Conservation (phyloP, 1,140 invertebrate genomes). For the Papilio polyxenes region DNA sequence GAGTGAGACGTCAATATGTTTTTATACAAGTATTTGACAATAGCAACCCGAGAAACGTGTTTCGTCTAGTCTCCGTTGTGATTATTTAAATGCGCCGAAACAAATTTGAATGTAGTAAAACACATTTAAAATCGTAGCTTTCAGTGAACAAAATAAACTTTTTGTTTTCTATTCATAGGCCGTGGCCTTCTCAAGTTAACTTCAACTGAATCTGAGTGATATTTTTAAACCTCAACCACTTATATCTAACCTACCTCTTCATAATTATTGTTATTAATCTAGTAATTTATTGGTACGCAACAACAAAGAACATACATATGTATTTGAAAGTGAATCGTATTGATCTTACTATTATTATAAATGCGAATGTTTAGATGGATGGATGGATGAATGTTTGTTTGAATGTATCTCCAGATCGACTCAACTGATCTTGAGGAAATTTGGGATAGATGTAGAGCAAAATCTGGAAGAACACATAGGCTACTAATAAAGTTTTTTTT, state of each 20-base stretch:
- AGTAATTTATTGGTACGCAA: not conserved
- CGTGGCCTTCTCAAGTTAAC: conserved; percentile 27
- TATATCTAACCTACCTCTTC: not conserved
- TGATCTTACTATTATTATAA: too few species aligned
- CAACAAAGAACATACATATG: not conserved
- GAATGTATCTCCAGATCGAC: too few species aligned
- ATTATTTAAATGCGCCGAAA: conserved; percentile 26
- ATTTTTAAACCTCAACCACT: not conserved
- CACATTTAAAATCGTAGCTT: conserved; percentile 7
- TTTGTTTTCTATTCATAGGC: conserved; percentile 27
- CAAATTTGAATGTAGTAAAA: conserved; percentile 27
- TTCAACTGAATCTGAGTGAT: not conserved
- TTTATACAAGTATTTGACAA: not conserved
- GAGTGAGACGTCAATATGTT: not conserved
- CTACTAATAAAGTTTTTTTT: too few species aligned
- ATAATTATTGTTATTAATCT: not conserved
- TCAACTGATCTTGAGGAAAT: too few species aligned
- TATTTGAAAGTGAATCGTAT: too few species aligned
- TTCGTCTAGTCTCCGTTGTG: conserved; percentile 7
- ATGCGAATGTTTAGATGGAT: too few species aligned
- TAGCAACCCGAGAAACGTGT: not conserved
- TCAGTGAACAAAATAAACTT: not conserved
- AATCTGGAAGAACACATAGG: too few species aligned
- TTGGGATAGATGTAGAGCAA: too few species aligned
- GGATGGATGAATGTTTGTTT: too few species aligned